phyloP scores from a whole-genome alignment of 2,888 invertebrate species.

The Smittia sp. region DNA sequence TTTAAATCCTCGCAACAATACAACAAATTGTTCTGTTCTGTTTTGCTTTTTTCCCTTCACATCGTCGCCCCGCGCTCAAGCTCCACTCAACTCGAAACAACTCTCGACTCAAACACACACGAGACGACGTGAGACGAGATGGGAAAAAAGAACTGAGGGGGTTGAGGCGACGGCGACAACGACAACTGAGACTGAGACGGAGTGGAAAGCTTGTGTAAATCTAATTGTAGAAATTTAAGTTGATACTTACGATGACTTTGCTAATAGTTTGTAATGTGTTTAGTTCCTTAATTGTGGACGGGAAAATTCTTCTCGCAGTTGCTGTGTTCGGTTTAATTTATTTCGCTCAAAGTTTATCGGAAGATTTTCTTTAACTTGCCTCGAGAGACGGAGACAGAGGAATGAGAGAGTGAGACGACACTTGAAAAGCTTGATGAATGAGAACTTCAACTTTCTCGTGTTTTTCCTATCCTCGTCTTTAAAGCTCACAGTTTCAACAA shows the following conservation, averaged over 20 bases:
- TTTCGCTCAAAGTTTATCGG: background rate
- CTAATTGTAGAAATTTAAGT: slow-evolving; percentile 24
- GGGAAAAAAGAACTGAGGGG: background rate
- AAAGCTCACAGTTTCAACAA: background rate
- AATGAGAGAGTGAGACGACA: background rate
- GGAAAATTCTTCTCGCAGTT: slow-evolving; percentile 44
- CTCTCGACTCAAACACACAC: slow-evolving; percentile 22
- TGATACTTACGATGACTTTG: slow-evolving; percentile 41
- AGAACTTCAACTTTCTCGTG: slow-evolving; percentile 21
- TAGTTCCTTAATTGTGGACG: slow-evolving; percentile 54
- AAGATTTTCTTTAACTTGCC: background rate
- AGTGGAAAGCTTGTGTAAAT: slow-evolving; percentile 22
- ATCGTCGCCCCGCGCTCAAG: background rate
- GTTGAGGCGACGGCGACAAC: background rate
- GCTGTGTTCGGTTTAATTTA: slow-evolving; percentile 21
- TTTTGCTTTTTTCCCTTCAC: background rate
- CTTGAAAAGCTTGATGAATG: slow-evolving; percentile 35
- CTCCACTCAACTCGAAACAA: slow-evolving; percentile 13
- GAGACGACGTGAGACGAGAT: slow-evolving; percentile 19
- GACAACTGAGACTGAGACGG: background rate
- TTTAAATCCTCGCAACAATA: slow-evolving; percentile 29
- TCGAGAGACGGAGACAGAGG: background rate
- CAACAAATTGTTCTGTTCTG: slow-evolving; percentile 24
- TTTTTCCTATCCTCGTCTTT: slow-evolving; percentile 17
- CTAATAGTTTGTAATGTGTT: slow-evolving; percentile 45